Conservation (phyloP, 2,113 vertebrate species). For the Onychostruthus taczanowskii region DNA sequence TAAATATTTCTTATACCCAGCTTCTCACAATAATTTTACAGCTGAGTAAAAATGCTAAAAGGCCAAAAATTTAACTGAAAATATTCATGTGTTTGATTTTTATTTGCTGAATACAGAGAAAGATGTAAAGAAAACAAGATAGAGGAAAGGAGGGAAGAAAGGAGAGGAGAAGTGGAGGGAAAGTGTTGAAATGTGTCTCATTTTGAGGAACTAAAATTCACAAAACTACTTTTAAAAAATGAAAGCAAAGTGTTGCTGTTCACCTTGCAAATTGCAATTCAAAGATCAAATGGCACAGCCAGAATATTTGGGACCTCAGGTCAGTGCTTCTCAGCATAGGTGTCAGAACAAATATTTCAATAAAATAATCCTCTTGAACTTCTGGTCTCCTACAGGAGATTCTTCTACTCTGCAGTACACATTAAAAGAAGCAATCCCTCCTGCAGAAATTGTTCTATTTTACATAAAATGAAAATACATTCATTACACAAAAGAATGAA, state of each 20-base stretch:
- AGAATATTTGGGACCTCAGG: not conserved
- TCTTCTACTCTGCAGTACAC: not conserved
- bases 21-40: not conserved
- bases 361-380: not conserved
- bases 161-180: rapidly evolving
- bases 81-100: not conserved
- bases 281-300: not conserved
- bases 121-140: not conserved
- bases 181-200: not conserved
- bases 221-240: not conserved
- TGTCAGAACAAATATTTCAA: not conserved
- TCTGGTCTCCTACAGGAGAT: not conserved
- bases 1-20: not conserved
- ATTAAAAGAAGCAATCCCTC: not conserved
- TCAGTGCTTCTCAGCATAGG: not conserved
- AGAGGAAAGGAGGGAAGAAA: not conserved
- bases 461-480: not conserved
- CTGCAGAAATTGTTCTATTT: not conserved
- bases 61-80: not conserved
- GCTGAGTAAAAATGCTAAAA: not conserved
- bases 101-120: not conserved
- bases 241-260: not conserved
- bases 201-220: not conserved
- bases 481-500: not conserved
- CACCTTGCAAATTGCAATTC: not conserved